phyloP scores from a whole-genome alignment of 2,797 vertebrate genomes.

The Squalus acanthias region DNA sequence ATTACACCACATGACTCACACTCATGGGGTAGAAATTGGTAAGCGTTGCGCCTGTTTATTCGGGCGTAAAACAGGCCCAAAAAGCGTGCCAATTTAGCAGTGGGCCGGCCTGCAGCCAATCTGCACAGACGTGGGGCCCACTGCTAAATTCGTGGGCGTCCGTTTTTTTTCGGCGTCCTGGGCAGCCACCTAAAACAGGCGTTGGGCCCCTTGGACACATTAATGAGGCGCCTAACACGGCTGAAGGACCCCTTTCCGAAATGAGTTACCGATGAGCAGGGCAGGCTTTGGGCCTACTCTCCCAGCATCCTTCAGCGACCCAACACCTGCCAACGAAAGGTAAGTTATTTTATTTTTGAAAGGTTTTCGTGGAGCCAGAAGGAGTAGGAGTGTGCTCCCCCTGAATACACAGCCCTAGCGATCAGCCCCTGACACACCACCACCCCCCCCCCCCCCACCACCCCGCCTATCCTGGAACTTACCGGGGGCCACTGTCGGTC shows the following conservation, averaged over 20 bases:
- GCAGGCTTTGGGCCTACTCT: background rate
- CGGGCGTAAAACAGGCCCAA: background rate
- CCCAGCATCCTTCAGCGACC: background rate
- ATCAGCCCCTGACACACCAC: background rate
- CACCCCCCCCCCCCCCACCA: background rate
- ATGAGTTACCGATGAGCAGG: background rate
- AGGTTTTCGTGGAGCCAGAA: background rate
- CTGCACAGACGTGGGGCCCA: background rate
- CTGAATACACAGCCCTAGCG: background rate
- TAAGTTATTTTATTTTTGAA: background rate
- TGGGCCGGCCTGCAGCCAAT: background rate
- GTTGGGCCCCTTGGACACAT: background rate
- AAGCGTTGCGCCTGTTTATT: background rate
- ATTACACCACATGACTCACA: background rate
- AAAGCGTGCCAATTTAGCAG: background rate
- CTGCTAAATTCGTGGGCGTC: background rate
- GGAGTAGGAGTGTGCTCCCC: background rate
- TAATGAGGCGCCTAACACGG: background rate
- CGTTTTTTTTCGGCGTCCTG: background rate
- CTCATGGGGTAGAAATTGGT: background rate
- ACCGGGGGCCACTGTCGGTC: background rate
- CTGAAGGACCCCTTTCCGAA: background rate
- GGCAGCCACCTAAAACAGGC: background rate
- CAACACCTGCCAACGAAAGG: background rate
- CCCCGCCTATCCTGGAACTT: background rate